phyloP scores from a whole-genome alignment of 35 echinoderm and acorn worm species.

The Holothuria glaberrima region DNA sequence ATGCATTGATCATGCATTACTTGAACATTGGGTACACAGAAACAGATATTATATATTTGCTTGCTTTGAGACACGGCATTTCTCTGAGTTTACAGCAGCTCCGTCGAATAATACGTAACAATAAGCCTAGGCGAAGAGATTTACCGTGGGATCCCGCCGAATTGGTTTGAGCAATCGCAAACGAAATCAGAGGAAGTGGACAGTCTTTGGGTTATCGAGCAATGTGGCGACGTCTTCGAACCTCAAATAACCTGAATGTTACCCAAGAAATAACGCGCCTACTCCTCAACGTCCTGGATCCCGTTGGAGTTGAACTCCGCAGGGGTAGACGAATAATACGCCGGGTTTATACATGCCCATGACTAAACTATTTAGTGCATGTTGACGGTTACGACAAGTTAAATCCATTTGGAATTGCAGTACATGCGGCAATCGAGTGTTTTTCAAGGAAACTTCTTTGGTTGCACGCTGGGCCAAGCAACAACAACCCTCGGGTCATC shows the following conservation, averaged over 20 bases:
- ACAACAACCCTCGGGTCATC: conserved; percentile 62
- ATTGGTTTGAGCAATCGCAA: background rate
- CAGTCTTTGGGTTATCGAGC: background rate
- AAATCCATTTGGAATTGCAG: conserved; percentile 73
- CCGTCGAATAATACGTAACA: background rate
- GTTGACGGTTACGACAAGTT: conserved; percentile 84
- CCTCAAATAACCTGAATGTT: background rate
- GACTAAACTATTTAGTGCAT: conserved; percentile 67
- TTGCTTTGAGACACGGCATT: background rate
- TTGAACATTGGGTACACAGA: background rate
- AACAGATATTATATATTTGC: background rate
- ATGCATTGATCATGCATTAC: conserved; percentile 38
- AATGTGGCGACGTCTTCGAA: background rate
- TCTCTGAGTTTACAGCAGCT: background rate
- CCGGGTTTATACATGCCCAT: conserved; percentile 46
- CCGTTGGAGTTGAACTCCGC: conserved; percentile 59
- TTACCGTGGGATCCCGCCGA: too few relatives aligned
- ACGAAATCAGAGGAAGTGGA: background rate
- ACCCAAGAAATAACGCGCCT: background rate
- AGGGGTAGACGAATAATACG: conserved; percentile 35
- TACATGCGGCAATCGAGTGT: conserved; percentile 74
- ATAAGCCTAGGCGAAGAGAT: too few relatives aligned
- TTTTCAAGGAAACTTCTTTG: conserved; percentile 80
- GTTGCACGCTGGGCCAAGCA: conserved; percentile 60
- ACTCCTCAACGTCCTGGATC: conserved; percentile 38